phyloP scores from a whole-genome alignment of 92 coral and sea anemone species.

The Epizoanthus rinbou region DNA sequence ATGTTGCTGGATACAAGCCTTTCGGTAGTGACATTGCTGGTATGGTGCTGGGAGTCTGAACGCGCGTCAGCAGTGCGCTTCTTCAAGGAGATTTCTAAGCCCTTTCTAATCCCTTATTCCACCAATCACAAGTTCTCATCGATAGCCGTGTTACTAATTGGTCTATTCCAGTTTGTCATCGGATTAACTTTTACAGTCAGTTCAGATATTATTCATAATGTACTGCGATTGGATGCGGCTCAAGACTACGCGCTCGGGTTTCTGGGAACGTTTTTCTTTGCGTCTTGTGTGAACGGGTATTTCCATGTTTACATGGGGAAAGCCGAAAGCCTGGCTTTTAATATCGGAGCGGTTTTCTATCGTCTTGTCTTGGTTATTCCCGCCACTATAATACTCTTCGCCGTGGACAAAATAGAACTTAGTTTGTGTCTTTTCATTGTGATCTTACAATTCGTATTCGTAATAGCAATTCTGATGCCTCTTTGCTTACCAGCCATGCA shows the following conservation, averaged over 20 bases:
- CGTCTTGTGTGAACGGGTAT: constrained; percentile 50
- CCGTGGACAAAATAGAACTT: constrained; percentile 51
- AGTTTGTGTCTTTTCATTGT: constrained; percentile 34
- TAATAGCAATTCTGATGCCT: background rate
- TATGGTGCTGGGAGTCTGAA: constrained; percentile 62
- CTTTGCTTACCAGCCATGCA: background rate
- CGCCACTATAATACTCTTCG: constrained; percentile 17
- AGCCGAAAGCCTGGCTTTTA: constrained; percentile 34
- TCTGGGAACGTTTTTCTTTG: constrained; percentile 48
- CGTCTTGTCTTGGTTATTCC: constrained; percentile 54
- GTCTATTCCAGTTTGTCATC: constrained; percentile 44
- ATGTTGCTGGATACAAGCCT: constrained; percentile 52
- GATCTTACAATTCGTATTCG: background rate
- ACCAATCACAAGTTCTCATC: background rate
- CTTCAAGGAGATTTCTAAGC: constrained; percentile 23
- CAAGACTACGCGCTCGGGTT: constrained; percentile 36
- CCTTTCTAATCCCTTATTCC: constrained; percentile 22
- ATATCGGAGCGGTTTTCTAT: constrained; percentile 51
- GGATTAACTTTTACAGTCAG: constrained; percentile 43
- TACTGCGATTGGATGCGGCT: constrained; percentile 40
- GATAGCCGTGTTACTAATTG: constrained; percentile 36
- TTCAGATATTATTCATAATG: constrained; percentile 40
- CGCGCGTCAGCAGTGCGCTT: constrained; percentile 43
- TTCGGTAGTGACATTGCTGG: constrained; percentile 47
- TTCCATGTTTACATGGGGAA: constrained; percentile 51